These are phyloP conservation scores for Lycaon pictus DNA, from an alignment of 2,113 vertebrate species.

Conservation along the genomic window DNA sequence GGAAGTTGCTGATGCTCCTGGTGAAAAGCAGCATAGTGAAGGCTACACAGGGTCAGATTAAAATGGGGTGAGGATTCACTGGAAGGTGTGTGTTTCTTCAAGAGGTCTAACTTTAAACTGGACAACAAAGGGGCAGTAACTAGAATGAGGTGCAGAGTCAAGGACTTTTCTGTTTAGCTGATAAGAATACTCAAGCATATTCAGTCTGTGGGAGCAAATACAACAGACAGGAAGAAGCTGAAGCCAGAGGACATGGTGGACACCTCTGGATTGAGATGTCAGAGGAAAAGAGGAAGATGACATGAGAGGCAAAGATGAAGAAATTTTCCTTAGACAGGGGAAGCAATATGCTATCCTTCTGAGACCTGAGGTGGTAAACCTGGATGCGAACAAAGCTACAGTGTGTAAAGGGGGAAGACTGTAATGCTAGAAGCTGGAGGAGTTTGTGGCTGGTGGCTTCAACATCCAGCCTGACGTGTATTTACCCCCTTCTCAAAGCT, in stretches of 20 bases:
- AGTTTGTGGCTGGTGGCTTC: neutral
- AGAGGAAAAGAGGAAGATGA: neutral
- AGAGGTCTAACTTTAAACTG: conserved; percentile 1
- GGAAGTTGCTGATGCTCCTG: neutral
- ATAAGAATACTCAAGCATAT: neutral
- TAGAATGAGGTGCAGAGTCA: neutral
- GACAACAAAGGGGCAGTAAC: neutral
- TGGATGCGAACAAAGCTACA: neutral
- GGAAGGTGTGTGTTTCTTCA: conserved; percentile 25
- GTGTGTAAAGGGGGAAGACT: neutral
- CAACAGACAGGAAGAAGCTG: neutral
- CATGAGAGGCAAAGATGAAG: neutral
- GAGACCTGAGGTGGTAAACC: neutral
- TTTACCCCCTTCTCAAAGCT: conserved; percentile 9
- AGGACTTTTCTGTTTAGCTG: neutral
- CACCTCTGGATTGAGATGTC: conserved; percentile 24
- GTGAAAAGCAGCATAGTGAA: neutral
- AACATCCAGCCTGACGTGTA: neutral
- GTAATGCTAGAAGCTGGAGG: neutral
- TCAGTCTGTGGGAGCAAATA: neutral
- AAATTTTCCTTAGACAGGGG: neutral
- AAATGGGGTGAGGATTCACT: neutral
- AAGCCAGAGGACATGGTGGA: neutral
- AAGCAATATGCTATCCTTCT: neutral
- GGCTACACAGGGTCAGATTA: neutral